Base-by-base conservation (phyloP, 2,888 invertebrate genomes). In the Sphinx pinastri region DNA sequence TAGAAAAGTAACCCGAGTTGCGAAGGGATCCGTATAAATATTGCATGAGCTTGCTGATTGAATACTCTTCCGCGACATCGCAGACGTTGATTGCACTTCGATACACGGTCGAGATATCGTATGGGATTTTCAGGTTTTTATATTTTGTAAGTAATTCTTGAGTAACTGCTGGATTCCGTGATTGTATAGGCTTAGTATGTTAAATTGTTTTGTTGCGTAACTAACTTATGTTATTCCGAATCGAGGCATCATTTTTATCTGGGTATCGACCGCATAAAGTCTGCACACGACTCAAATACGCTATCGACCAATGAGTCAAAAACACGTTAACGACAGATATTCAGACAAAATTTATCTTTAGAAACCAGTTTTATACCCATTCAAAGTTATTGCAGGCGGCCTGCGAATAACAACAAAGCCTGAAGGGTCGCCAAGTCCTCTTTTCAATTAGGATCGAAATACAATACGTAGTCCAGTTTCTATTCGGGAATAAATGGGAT, bases 21-120 rank as follows among this genome's bases (percentile, higher is more conserved):
- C 45, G 45, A n/a, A 60, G 47, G 60, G 47, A 11, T 19, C 63
- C 16, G 49, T 19, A 63, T 63, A 63, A 63, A 63, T 63, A 63
- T 63, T 63, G 47, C 63, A 63, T 63, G 63, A 63, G 19, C 49
- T 47, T 47, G 16, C 49, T 63, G 63, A 63, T 63, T 63, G 63
- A 63, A 63, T 47, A 63, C 63, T 63, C 47, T 60, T 47, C 47
- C 63, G 49, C 63, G 63, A 49, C 63, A 63, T 49, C 63, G 49
- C 19, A 16, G 47, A 13, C 49, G 63, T 63, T 49, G 63, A 63
- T 63, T 63, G 63, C 63, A 13, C n/a, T 45, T 45, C 19, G 47
- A 16, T 16, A 12, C 60, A 11, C 47, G 16, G 12, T 19, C 19
- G 47, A 47, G 47, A 49, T 63, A 12, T 63, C 47, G 63, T 45